These are phyloP conservation scores for Rugalucina vietnamica DNA, from an alignment of 2,888 invertebrate genomes.

Conservation along the genomic window DNA sequence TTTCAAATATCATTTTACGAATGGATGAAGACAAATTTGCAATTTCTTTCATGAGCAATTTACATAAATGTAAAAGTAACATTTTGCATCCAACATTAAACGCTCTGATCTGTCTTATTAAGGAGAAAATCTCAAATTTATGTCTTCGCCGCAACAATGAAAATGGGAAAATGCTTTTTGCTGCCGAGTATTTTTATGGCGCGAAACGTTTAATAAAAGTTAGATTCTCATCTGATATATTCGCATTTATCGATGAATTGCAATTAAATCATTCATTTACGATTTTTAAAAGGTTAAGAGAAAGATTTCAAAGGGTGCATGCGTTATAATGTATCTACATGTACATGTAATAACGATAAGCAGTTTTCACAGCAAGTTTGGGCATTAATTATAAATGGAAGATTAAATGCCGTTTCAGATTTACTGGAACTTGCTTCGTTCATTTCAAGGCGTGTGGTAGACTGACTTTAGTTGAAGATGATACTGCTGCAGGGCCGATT, in stretches of 20 bases:
- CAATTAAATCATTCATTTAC: not conserved
- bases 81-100: not conserved
- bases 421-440: not conserved
- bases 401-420: not conserved
- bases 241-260: not conserved
- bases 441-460: too few species aligned
- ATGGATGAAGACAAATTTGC: not conserved
- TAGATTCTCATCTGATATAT: not conserved
- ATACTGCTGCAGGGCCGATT: too few species aligned
- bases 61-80: not conserved
- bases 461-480: too few species aligned
- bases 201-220: not conserved
- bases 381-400: not conserved
- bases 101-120: not conserved
- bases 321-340: not conserved
- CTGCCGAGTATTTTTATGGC: not conserved
- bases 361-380: not conserved
- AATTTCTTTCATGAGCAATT: not conserved
- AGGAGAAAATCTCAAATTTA: not conserved
- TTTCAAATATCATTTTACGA: slow-evolving; percentile 1
- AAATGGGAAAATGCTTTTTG: not conserved
- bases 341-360: not conserved
- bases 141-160: not conserved
- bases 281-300: not conserved
- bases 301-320: not conserved